These are phyloP conservation scores for Rhyacophila evoluta DNA, from an alignment of 2,888 invertebrate genomes.

Conservation along the genomic window DNA sequence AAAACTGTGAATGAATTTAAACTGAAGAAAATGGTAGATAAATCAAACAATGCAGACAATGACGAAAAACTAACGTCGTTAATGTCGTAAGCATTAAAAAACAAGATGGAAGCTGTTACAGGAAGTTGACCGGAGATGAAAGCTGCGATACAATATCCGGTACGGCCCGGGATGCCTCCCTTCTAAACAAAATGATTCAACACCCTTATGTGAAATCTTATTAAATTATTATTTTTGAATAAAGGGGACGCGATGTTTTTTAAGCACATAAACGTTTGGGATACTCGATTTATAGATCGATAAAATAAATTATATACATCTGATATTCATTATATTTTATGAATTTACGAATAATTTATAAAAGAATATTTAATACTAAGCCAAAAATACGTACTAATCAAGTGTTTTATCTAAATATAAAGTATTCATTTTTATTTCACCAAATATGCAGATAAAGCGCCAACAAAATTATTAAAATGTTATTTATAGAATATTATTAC, in stretches of 20 bases:
- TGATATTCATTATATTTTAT: too few relatives aligned
- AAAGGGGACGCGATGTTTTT: neutral
- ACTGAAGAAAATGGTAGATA: neutral
- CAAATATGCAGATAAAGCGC: too few relatives aligned
- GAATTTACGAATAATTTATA: too few relatives aligned
- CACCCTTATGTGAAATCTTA: slow-evolving; percentile 17
- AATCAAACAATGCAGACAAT: slow-evolving; percentile 19
- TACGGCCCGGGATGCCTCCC: slow-evolving; percentile 29
- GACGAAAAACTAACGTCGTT: slow-evolving; percentile 3
- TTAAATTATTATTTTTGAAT: slow-evolving; percentile 7
- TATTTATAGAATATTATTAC: too few relatives aligned
- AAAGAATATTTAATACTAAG: too few relatives aligned
- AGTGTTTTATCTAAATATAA: too few relatives aligned
- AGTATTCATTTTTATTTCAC: too few relatives aligned
- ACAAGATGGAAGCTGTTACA: slow-evolving; percentile 45
- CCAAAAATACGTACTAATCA: too few relatives aligned
- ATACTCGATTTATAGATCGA: too few relatives aligned
- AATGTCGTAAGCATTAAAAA: slow-evolving; percentile 41
- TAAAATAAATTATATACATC: too few relatives aligned
- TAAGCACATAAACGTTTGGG: too few relatives aligned
- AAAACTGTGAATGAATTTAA: neutral
- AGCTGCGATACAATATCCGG: slow-evolving; percentile 48
- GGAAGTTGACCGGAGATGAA: slow-evolving; percentile 50
- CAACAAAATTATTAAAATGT: too few relatives aligned
- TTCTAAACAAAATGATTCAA: slow-evolving; percentile 20